phyloP scores from a whole-genome alignment of 2,797 vertebrate genomes.

The Sebastes vulpes region DNA sequence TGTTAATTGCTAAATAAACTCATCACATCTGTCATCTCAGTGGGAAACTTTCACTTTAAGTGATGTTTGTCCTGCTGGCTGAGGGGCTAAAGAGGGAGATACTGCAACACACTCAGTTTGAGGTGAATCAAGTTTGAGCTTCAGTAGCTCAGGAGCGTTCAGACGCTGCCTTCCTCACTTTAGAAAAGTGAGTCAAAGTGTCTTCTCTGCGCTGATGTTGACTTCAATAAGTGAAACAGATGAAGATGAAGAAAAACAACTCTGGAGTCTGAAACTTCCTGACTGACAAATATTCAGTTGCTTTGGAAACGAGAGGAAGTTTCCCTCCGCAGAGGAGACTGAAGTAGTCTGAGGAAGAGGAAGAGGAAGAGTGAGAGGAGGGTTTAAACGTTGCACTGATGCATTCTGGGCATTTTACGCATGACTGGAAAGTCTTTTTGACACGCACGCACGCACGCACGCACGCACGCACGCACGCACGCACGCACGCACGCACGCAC shows the following conservation, averaged over 20 bases:
- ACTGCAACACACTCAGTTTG: not conserved
- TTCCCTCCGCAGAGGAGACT: not conserved
- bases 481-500: constrained; percentile 12
- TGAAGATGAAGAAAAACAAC: not conserved
- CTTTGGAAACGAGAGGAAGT: constrained; percentile 38
- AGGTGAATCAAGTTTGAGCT: not conserved
- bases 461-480: constrained; percentile 23
- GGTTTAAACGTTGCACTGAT: not conserved
- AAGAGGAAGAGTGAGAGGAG: not conserved
- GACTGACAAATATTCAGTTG: constrained; percentile 17
- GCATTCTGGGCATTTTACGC: constrained; percentile 11
- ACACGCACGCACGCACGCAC: constrained; percentile 13
- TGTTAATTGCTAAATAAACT: constrained; percentile 33
- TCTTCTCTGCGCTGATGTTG: not conserved
- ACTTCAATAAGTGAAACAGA: not conserved
- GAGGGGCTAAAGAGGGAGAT: not conserved
- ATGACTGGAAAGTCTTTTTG: constrained; percentile 4
- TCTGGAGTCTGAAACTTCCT: not conserved
- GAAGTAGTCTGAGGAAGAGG: too few species aligned
- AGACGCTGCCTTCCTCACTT: too few species aligned
- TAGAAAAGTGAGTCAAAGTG: not conserved
- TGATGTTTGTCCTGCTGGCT: not conserved
- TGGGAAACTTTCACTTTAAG: not conserved
- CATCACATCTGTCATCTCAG: constrained; percentile 37
- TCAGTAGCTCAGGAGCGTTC: not conserved